phyloP scores from a whole-genome alignment of 37 sponge, comb jelly and placozoan species.

The Geodia barretti region DNA sequence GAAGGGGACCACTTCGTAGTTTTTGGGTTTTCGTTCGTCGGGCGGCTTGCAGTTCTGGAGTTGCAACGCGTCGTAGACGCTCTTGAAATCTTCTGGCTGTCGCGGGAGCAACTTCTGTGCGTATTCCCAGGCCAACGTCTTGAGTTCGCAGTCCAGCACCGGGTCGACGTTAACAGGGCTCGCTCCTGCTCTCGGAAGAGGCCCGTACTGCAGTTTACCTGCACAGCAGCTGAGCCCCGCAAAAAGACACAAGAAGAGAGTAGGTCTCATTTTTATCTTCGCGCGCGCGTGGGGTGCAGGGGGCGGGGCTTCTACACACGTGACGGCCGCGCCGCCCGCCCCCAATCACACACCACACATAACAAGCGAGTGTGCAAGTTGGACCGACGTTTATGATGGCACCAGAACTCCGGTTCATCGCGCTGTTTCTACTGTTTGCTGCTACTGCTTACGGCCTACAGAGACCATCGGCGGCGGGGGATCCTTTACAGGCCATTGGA shows the following conservation, averaged over 20 bases:
- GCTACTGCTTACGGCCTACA: too few relatives aligned
- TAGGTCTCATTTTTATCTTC: too few relatives aligned
- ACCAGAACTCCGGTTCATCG: too few relatives aligned
- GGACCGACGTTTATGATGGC: too few relatives aligned
- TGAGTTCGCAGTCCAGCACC: conserved; percentile 57
- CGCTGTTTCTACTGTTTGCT: too few relatives aligned
- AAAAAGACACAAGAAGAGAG: neutral
- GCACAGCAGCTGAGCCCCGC: neutral
- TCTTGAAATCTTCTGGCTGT: conserved; percentile 20
- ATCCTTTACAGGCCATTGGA: conserved; percentile 44
- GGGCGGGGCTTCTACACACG: too few relatives aligned
- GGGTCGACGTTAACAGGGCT: conserved; percentile 42
- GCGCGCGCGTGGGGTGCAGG: too few relatives aligned
- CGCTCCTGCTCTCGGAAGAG: conserved; percentile 8
- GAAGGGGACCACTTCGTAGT: neutral
- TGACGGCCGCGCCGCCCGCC: too few relatives aligned
- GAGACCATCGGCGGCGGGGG: conserved; percentile 22
- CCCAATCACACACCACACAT: too few relatives aligned
- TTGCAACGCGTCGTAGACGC: conserved; percentile 63
- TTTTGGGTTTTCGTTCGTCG: too few relatives aligned
- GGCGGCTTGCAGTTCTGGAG: conserved; percentile 60
- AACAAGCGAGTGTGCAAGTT: too few relatives aligned
- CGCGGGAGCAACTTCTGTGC: conserved; percentile 61
- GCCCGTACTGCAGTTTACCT: neutral
- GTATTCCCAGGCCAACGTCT: conserved; percentile 62